A percentile compares a stretch with the other conserved stretches of the same genome.
These are phyloP conservation scores for Triops cancriformis DNA, from an alignment of 1,140 invertebrate species.

Conservation along the genomic window DNA sequence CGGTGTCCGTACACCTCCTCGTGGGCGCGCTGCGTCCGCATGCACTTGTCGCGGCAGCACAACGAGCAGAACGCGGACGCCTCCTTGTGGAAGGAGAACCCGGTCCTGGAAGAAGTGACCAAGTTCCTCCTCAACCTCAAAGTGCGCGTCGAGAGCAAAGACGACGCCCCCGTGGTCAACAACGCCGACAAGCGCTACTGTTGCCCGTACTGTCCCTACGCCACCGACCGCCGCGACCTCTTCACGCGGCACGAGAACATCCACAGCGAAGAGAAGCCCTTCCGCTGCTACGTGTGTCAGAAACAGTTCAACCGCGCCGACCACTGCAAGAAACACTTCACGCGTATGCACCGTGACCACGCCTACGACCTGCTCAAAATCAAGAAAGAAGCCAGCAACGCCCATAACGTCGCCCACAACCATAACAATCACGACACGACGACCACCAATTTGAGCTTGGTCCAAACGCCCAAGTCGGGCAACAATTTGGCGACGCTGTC, in stretches of 20 bases:
- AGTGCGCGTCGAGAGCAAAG: constrained; percentile 47
- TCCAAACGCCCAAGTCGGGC: constrained; percentile 24
- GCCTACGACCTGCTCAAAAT: constrained; percentile 77
- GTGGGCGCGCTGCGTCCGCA: constrained; percentile 62
- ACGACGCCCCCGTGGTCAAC: constrained; percentile 32
- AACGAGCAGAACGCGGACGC: constrained; percentile 42
- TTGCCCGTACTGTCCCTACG: constrained; percentile 77
- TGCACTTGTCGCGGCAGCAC: constrained; percentile 60
- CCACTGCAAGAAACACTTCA: constrained; percentile 88
- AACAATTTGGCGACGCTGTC: constrained; percentile 17
- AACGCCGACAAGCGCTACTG: constrained; percentile 60
- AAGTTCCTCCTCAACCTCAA: constrained; percentile 59
- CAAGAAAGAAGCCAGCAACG: constrained; percentile 36
- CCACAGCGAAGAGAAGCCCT: constrained; percentile 85
- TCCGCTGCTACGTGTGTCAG: constrained; percentile 82
- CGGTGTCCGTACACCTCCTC: constrained; percentile 63
- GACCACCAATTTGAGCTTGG: not conserved
- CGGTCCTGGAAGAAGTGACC: constrained; percentile 62
- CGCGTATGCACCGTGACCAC: constrained; percentile 60
- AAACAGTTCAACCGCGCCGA: constrained; percentile 90
- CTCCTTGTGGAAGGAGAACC: constrained; percentile 55
- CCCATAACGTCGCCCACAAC: constrained; percentile 16
- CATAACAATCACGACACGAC: constrained; percentile 28
- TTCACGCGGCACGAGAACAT: constrained; percentile 94
- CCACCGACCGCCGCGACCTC: constrained; percentile 82